Base-by-base conservation (phyloP, 30 jellyfish, hydroid and myxozoan genomes). In the Chrysaora quinquecirrha region DNA sequence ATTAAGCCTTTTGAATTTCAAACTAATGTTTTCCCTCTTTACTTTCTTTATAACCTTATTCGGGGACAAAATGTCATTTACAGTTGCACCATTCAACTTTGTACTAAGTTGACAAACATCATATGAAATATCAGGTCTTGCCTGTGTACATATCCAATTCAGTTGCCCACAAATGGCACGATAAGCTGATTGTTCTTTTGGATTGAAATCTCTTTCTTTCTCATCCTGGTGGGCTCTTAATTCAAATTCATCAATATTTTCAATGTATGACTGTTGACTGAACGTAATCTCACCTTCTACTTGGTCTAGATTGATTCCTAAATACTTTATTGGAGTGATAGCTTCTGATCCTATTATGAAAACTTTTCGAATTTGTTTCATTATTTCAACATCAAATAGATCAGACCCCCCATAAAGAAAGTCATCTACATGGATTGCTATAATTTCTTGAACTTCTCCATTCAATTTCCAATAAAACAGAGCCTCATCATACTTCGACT, bases 221-320 rank as follows among this genome's bases (percentile, higher is more conserved):
- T 75, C 87, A 75, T 49, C 64, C 80, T 69, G 49, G 84, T 75
- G 64, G 43, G 80, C 80, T 61, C 73, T n/a, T 1, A 75, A 30
- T 1, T 31, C 62, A 0, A 67, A 3, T 67, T 67, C 80, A 3
- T 1, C 71, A 67, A 67, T 34, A 34, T 67, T 31, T 67, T 67
- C 63, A 67, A 67, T 67, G 30, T 73, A 73, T 73, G 73, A 73
- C 85, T 24, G 62, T 46, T 38, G 80, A 67, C 80, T 67, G 80
- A 67, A 30, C 6, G 78, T 65, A 65, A 20, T 60, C 29, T 21
- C 32, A n/a, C 72, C 72, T 4, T 60, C 72, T 21, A n/a, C 32
- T 60, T 60, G 72, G 72, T 60, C 32, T 21, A 60, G 72, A 60
- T 60, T 60, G 32, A 60, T 60, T 21, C 72, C 72, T n/a, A 60